Conservation (phyloP, 2,888 invertebrate species). For the Smittia aterrima region DNA sequence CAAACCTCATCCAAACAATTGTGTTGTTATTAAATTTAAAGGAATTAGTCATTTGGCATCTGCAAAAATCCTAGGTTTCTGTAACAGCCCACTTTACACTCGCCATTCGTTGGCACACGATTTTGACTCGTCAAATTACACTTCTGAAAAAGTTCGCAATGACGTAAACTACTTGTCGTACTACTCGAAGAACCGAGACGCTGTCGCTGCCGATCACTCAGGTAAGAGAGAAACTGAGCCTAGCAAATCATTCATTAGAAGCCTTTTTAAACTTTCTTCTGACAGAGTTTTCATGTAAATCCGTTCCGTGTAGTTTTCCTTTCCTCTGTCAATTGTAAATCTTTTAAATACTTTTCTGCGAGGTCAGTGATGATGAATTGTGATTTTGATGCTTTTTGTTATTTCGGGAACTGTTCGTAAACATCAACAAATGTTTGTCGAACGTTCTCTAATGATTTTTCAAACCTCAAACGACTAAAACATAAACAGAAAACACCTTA, state of each 20-base stretch:
- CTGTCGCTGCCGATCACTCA: conserved; percentile 55
- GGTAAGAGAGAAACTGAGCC: conserved; percentile 42
- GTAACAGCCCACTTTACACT: conserved; percentile 68
- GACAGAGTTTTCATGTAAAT: no score
- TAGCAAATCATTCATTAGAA: not conserved
- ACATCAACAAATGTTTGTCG: no score
- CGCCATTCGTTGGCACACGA: conserved; percentile 43
- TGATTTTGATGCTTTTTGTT: no score
- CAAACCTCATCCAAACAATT: not conserved
- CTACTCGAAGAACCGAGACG: conserved; percentile 77
- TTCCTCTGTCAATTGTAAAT: no score
- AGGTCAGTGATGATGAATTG: no score
- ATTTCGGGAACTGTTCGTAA: no score
- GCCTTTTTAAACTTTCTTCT: no score
- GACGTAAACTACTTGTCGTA: conserved; percentile 85
- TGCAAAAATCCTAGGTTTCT: conserved; percentile 71
- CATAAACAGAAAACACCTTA: not conserved
- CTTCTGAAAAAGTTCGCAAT: conserved; percentile 73
- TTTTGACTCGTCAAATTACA: conserved; percentile 48
- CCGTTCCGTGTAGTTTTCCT: no score
- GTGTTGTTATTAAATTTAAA: conserved; percentile 53
- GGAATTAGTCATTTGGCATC: conserved; percentile 82
- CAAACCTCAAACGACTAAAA: not conserved
- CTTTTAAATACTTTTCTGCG: no score
- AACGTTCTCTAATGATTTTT: no score